Base-by-base conservation (phyloP, 2,888 invertebrate species). In the Scaptomyza cyrtandrae region DNA sequence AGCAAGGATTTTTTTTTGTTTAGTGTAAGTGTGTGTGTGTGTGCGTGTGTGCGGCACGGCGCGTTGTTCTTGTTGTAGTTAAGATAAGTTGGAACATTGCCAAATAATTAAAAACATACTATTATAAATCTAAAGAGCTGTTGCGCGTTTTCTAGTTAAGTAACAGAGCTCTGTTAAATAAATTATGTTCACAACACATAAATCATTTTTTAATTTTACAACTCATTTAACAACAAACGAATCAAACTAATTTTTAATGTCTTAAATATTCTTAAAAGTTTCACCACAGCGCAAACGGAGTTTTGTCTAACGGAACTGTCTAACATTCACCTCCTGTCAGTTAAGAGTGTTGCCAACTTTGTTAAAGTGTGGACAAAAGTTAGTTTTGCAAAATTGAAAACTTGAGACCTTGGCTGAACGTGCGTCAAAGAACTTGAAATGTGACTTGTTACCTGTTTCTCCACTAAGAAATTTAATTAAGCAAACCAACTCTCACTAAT, bases 81-180 rank as follows among this genome's bases (percentile, higher is more conserved):
- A 75, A 75, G 71, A 75, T 68, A 59, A 14, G 41, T 45, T 78
- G 78, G 78, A 60, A 24, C 10, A 9, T 10, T 16, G 78, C 78
- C 78, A 78, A 75, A 69, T 55, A 63, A 65, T 78, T 75, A 77
- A 75, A 75, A 63, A 77, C 63, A 71, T 52, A 75, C 57, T 75
- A 63, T 56, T 75, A 71, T 65, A 72, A 78, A 71, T 76, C 64
- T 60, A 57, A 29, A 33, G 62, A 73, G 37, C 56, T 62, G 50
- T 45, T 77, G 67, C 49, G 66, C 55, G 33, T 65, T 74, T 50
- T 50, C 39, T 44, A 54, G 74, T 71, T 74, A 66, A 71, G 71
- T 75, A 75, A 75, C 63, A 60, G 60, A 60, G 55, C 57, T 52
- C 56, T 56, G 54, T 61, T 46, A 66, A 56, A 37, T 54, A 53